Percentiles rank a stretch among this genome's conserved stretches.
phyloP scores from a whole-genome alignment of 2,113 vertebrate species.

The Eubucco bourcierii region DNA sequence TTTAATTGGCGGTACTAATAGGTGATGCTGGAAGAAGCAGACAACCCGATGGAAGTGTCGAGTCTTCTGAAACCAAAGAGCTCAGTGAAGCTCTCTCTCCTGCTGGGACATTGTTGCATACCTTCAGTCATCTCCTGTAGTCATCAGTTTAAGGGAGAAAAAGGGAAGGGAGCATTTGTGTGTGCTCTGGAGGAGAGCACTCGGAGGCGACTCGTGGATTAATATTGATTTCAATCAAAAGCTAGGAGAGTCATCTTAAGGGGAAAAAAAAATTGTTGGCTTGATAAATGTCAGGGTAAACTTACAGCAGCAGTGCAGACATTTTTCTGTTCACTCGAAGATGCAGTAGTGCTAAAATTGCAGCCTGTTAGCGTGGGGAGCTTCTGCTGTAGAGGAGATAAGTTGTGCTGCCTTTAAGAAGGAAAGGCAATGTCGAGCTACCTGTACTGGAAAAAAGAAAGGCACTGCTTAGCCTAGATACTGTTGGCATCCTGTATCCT shows the following conservation, averaged over 20 bases:
- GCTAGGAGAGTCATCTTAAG: neutral
- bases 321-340: neutral
- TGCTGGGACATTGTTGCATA: slow-evolving; percentile 17
- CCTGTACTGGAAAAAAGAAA: neutral
- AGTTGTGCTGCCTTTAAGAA: neutral
- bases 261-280: neutral
- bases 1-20: slow-evolving; percentile 2
- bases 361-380: neutral
- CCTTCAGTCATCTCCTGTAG: neutral
- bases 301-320: neutral
- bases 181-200: neutral
- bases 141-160: neutral
- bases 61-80: neutral
- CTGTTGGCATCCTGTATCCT: neutral
- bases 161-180: neutral
- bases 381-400: neutral
- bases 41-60: neutral
- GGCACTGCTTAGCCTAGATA: neutral
- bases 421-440: neutral
- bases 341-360: neutral
- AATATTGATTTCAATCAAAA: neutral
- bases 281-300: neutral
- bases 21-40: neutral
- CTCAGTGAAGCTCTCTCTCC: neutral
- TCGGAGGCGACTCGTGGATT: neutral